These are phyloP conservation scores for Mercenaria mercenaria DNA, from an alignment of 1,140 invertebrate genomes.

Conservation along the genomic window DNA sequence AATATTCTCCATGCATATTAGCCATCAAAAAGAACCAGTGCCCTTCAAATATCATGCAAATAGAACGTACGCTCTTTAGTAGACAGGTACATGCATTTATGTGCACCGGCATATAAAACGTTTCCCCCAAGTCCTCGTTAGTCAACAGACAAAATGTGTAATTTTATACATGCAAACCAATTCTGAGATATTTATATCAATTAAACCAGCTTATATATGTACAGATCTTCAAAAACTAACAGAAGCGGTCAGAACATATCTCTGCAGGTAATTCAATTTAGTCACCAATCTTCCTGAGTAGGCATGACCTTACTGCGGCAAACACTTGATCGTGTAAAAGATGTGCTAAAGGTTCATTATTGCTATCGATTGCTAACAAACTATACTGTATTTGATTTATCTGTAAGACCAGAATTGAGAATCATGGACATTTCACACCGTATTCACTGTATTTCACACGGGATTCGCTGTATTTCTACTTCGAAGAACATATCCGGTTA, in stretches of 20 bases:
- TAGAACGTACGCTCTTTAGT: too few relatives aligned
- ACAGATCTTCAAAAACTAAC: too few relatives aligned
- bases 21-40: too few relatives aligned
- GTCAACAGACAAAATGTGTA: too few relatives aligned
- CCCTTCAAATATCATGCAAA: too few relatives aligned
- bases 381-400: not conserved
- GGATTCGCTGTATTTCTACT: not conserved
- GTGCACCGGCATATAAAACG: too few relatives aligned
- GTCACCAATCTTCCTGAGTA: not conserved
- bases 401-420: not conserved
- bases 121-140: too few relatives aligned
- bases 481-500: not conserved
- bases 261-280: not conserved
- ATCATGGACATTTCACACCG: not conserved
- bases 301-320: not conserved
- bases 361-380: conserved; percentile 5
- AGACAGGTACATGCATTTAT: too few relatives aligned
- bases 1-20: too few relatives aligned
- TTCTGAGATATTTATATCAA: too few relatives aligned
- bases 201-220: too few relatives aligned
- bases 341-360: not conserved
- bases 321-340: not conserved
- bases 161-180: too few relatives aligned
- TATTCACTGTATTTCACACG: not conserved
- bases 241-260: not conserved